phyloP scores from a whole-genome alignment of 2,113 vertebrate genomes.

The Casuarius casuarius region DNA sequence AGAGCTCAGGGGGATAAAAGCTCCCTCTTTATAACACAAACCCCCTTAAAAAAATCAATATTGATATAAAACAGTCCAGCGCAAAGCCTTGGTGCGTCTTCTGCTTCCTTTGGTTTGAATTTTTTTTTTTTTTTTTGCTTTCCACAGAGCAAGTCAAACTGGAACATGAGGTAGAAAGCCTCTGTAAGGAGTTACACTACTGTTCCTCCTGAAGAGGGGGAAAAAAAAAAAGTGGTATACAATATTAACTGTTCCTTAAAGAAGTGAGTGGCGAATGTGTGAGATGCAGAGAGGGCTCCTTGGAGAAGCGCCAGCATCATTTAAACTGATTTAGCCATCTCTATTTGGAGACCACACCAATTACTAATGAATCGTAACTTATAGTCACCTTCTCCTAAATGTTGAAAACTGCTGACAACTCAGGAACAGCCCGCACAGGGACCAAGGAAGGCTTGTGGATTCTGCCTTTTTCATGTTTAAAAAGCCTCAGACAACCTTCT shows the following conservation, averaged over 20 bases:
- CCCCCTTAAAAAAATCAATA: conserved; percentile 77
- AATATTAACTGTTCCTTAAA: conserved; percentile 60
- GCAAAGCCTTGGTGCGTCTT: conserved; percentile 49
- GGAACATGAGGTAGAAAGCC: conserved; percentile 9
- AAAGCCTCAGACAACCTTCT: not conserved
- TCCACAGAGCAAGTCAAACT: not conserved
- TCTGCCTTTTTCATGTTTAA: not conserved
- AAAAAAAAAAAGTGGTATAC: not conserved
- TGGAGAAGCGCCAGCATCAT: conserved; percentile 51
- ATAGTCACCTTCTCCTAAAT: not conserved
- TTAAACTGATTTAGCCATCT: conserved; percentile 53
- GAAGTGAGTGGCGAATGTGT: conserved; percentile 47
- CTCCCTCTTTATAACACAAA: conserved; percentile 76
- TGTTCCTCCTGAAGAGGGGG: not conserved
- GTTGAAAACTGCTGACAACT: not conserved
- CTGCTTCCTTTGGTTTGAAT: conserved; percentile 55
- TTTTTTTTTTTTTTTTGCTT: not conserved
- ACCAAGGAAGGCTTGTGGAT: conserved; percentile 19
- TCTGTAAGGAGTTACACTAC: not conserved
- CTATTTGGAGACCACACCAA: conserved; percentile 46
- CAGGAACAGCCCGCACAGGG: not conserved
- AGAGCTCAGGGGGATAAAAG: conserved; percentile 82
- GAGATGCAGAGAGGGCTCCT: conserved; percentile 25
- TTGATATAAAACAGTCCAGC: conserved; percentile 76
- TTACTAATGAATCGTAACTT: conserved; percentile 39